Evolutionary conservation across 2,113 vertebrate species (phyloP).

Genomic region (Tachuris rubrigastra): DNA sequence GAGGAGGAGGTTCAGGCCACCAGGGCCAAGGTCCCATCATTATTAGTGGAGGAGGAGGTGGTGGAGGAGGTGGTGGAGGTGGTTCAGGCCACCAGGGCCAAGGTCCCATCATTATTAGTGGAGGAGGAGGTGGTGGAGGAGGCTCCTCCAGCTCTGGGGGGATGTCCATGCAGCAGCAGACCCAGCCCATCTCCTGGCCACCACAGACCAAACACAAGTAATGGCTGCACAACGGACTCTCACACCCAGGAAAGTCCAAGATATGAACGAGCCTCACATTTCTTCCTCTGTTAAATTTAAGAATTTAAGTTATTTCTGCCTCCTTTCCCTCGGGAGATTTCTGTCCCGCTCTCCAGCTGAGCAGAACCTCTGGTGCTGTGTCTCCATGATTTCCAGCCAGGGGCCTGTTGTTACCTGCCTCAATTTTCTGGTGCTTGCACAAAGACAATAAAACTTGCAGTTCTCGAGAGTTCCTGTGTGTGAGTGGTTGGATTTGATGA

Average conservation of each 20-base stretch:
- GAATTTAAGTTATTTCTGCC: background rate
- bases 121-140: background rate
- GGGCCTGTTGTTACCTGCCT: background rate
- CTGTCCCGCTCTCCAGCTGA: background rate
- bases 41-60: accelerated
- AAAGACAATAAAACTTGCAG: constrained; percentile 23
- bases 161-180: constrained; percentile 28
- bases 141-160: constrained; percentile 11
- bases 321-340: background rate
- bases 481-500: background rate
- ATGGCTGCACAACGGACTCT: background rate
- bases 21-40: background rate
- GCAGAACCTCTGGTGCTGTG: background rate
- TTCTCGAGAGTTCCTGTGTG: background rate
- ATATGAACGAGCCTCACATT: background rate
- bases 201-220: constrained; percentile 29
- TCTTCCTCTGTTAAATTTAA: background rate
- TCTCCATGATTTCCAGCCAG: background rate
- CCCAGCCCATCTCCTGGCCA: constrained; percentile 26
- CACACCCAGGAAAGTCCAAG: background rate
- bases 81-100: background rate
- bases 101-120: background rate
- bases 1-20: background rate
- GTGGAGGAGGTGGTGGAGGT: background rate
- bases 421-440: background rate